A percentile compares a stretch with the other conserved stretches of the same genome.
Conservation (phyloP, 2,113 vertebrate species). For the Rhinoptilus africanus region DNA sequence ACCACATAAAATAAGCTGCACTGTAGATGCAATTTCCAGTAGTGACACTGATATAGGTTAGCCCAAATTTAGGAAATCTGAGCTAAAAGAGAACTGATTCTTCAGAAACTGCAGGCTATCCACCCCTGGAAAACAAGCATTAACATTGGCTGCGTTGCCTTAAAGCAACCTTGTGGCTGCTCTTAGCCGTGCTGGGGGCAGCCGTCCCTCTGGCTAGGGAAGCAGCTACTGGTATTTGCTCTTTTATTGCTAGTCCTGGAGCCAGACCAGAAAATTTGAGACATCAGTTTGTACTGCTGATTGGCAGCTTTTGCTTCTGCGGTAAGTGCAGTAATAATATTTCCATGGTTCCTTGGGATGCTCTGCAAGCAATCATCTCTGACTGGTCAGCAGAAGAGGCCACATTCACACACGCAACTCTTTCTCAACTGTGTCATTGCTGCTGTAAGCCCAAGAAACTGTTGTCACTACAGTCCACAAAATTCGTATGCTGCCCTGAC, state of each 20-base stretch:
- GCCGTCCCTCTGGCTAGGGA: background rate
- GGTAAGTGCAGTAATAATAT: background rate
- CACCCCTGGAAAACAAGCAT: background rate
- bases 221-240: background rate
- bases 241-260: background rate
- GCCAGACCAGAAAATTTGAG: background rate
- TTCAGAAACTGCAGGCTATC: background rate
- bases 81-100: background rate
- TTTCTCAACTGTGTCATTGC: background rate
- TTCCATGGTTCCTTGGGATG: background rate
- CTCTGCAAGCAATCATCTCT: background rate
- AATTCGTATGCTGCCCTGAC: background rate
- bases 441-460: background rate
- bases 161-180: background rate
- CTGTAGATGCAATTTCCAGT: background rate
- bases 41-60: background rate
- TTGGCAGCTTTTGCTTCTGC: background rate
- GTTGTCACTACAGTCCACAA: background rate
- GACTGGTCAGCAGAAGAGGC: background rate
- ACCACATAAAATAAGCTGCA: background rate
- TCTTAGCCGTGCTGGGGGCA: background rate
- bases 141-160: background rate
- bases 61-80: background rate
- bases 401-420: accelerated
- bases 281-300: background rate